Conservation (phyloP, 2,797 vertebrate genomes). For the Hyperoplus lanceolatus region DNA sequence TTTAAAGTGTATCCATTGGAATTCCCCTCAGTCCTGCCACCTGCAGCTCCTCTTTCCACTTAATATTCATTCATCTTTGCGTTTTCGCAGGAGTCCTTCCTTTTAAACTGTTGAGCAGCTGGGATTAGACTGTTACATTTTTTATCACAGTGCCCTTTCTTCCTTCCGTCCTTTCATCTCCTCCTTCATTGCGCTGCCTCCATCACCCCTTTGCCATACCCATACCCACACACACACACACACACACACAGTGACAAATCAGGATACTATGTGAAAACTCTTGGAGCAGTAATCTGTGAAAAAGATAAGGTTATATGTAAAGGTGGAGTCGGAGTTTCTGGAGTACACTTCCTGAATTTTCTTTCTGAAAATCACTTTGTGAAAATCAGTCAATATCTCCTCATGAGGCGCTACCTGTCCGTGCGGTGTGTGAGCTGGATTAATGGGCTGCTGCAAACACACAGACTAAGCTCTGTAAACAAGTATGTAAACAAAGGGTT, state of each 20-base stretch:
- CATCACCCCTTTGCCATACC: slow-evolving; percentile 4
- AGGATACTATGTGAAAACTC: slow-evolving; percentile 5
- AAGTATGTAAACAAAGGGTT: too few relatives aligned
- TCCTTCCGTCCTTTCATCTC: slow-evolving; percentile 9
- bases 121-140: slow-evolving; percentile 26
- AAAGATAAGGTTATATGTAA: slow-evolving; percentile 26
- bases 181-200: slow-evolving; percentile 12
- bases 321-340: too few relatives aligned
- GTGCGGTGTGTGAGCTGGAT: too few relatives aligned
- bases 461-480: too few relatives aligned
- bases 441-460: too few relatives aligned
- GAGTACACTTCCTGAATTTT: background rate
- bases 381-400: too few relatives aligned
- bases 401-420: too few relatives aligned
- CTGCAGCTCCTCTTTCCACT: slow-evolving; percentile 12
- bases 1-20: slow-evolving; percentile 16
- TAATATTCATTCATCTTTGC: slow-evolving; percentile 30
- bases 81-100: slow-evolving; percentile 1
- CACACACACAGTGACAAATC: background rate
- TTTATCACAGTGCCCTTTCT: slow-evolving; percentile 39
- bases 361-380: background rate
- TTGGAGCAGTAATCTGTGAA: slow-evolving; percentile 13
- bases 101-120: slow-evolving; percentile 49
- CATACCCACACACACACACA: background rate
- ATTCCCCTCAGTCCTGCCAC: slow-evolving; percentile 8